These are phyloP conservation scores for Campopleginae sp. DNA, from an alignment of 2,888 invertebrate species.

Conservation along the genomic window DNA sequence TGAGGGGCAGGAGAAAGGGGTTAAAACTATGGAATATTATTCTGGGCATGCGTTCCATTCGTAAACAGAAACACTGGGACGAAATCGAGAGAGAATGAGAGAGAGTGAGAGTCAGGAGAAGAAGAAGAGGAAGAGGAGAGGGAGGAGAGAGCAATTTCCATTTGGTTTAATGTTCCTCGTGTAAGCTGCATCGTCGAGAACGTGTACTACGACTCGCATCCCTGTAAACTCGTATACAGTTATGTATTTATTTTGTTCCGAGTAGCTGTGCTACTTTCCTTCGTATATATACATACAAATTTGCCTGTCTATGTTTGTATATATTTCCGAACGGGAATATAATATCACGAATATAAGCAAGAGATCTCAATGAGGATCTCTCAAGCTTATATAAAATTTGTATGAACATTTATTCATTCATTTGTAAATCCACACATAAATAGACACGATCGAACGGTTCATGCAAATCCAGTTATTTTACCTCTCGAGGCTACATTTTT, in stretches of 20 bases:
- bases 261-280: constrained; percentile 23
- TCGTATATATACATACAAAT: background rate
- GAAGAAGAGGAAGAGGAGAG: constrained; percentile 30
- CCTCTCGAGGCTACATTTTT: too few relatives aligned
- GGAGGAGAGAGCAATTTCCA: constrained; percentile 66
- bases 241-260: constrained; percentile 19
- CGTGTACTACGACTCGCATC: constrained; percentile 59
- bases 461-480: background rate
- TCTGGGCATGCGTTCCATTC: constrained; percentile 67
- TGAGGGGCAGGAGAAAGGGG: constrained; percentile 25
- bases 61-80: constrained; percentile 61
- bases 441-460: background rate
- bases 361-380: constrained; percentile 50
- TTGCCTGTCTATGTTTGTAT: background rate
- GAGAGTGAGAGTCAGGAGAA: constrained; percentile 16
- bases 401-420: constrained; percentile 37
- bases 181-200: constrained; percentile 67
- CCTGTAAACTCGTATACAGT: constrained; percentile 34
- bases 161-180: constrained; percentile 69
- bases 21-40: constrained; percentile 64
- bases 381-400: constrained; percentile 61
- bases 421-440: background rate
- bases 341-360: constrained; percentile 30
- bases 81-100: constrained; percentile 38
- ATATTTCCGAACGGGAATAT: constrained; percentile 31